Evolutionary conservation across 2,113 vertebrate genomes (phyloP).

Genomic region (Macquaria australasica): DNA sequence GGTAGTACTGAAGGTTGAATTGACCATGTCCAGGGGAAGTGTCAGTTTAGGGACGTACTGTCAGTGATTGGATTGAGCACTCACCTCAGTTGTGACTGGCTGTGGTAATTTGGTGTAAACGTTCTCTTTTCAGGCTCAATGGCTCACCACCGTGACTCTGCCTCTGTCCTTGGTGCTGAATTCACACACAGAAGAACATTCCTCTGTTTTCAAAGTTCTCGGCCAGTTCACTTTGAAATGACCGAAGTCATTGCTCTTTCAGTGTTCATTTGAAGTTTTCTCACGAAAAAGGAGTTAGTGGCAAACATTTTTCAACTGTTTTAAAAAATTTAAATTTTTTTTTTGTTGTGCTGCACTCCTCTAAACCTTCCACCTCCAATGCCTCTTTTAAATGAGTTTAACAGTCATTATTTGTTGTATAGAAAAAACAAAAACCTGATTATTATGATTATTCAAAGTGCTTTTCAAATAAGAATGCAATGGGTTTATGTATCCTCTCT

Average conservation of each 20-base stretch:
- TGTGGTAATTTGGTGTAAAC: background rate
- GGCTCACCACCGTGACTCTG: constrained; percentile 6
- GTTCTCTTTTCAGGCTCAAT: constrained; percentile 5
- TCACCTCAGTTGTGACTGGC: background rate
- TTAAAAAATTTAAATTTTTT: background rate
- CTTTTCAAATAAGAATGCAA: background rate
- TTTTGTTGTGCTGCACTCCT: background rate
- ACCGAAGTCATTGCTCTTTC: background rate
- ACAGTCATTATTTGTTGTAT: background rate
- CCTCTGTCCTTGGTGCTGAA: constrained; percentile 79
- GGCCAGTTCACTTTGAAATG: constrained; percentile 4
- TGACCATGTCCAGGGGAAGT: background rate
- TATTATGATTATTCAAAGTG: background rate
- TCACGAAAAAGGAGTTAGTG: background rate
- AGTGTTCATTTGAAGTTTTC: background rate
- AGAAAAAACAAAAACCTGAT: background rate
- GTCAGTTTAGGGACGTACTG: background rate
- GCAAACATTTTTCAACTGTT: background rate
- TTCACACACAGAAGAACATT: constrained; percentile 2
- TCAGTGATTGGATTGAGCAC: background rate
- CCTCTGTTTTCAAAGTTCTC: constrained; percentile 13
- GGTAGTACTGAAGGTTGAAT: background rate
- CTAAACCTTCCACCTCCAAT: background rate
- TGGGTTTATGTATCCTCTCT: background rate
- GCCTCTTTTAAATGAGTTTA: background rate